Base-by-base conservation (phyloP, 2,797 vertebrate genomes). In the Megaceryle alcyon region DNA sequence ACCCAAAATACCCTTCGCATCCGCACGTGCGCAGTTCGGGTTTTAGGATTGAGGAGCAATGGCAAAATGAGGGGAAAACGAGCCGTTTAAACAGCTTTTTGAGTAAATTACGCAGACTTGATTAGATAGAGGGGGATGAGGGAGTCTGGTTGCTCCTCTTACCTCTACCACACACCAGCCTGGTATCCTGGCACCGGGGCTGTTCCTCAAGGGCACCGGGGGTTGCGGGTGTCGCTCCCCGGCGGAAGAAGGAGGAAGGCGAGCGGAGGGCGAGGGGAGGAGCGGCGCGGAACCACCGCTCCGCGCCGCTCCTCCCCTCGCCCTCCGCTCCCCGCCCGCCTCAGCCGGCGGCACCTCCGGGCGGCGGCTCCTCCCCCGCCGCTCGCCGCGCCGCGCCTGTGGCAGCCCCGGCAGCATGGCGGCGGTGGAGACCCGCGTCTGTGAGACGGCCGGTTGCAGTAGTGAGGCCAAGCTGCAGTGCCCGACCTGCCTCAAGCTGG, bases 381-480 rank as follows among this genome's bases (percentile, higher is more conserved):
- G 82, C 63, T 77, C 29, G 81, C 82, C 65, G 65, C 43, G 56
- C 39, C 63, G 60, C 10, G 51, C 26, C 28, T 44, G 44, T 51
- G 35, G 33, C 98, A 98, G 98, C 48, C 98, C 97, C 97, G 95
- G 98, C 95, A 97, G 98, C 97, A 98, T 98, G 98, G 98, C 98
- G 97, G 97, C 97, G n/a, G 98, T 98, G 97, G 98, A 99, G 97
- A 97, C 98, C 84, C 98, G 99, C 75, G 99, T 99, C 96, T 99
- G 99, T 95, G 99, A 99, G 97, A 99, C 99, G 43, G 98, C 98
- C 35, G 99, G 98, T 84, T 99, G 99, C 98, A 98, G 97, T 83
- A 98, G 98, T 96, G 99, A 99, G 98, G 99, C 99, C 95, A 99
- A 99, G 97, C 99, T 99, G 75, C 99, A 99, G 97, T 99, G 99